A percentile compares a stretch with the other conserved stretches of the same genome.
Conservation (phyloP, 2,797 vertebrate genomes). For the Gallinago stenura region DNA sequence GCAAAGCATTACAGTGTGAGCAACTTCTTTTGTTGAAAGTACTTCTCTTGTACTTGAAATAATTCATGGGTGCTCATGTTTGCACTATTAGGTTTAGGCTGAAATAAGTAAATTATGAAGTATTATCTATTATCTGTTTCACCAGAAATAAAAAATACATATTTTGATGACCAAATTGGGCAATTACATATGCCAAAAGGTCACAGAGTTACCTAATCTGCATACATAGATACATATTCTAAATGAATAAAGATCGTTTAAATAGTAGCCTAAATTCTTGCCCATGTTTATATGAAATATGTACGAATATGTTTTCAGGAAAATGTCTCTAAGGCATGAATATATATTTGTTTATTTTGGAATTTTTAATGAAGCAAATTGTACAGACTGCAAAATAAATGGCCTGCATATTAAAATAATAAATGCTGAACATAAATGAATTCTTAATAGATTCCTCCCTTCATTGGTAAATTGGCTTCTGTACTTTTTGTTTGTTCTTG, state of each 20-base stretch:
- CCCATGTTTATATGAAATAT: not conserved
- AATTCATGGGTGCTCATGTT: not conserved
- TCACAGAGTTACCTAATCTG: not conserved
- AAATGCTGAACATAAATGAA: not conserved
- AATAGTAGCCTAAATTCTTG: not conserved
- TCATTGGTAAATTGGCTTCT: not conserved
- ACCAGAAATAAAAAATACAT: not conserved
- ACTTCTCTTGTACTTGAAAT: not conserved
- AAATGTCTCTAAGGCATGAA: not conserved
- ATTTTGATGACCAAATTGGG: not conserved
- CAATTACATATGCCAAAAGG: not conserved
- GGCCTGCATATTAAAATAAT: not conserved
- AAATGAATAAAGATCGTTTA: not conserved
- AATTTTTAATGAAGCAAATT: not conserved
- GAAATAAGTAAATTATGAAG: not conserved
- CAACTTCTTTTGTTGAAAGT: not conserved
- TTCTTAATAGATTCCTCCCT: not conserved
- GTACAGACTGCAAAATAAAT: not conserved
- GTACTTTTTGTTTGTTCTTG: not conserved
- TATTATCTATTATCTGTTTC: not conserved
- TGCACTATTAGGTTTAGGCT: not conserved
- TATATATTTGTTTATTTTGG: not conserved
- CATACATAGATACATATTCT: not conserved
- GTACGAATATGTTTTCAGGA: not conserved
- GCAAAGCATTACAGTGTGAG: not conserved